phyloP scores from a whole-genome alignment of 1,140 invertebrate species.

The Anagrus nilaparvatae region DNA sequence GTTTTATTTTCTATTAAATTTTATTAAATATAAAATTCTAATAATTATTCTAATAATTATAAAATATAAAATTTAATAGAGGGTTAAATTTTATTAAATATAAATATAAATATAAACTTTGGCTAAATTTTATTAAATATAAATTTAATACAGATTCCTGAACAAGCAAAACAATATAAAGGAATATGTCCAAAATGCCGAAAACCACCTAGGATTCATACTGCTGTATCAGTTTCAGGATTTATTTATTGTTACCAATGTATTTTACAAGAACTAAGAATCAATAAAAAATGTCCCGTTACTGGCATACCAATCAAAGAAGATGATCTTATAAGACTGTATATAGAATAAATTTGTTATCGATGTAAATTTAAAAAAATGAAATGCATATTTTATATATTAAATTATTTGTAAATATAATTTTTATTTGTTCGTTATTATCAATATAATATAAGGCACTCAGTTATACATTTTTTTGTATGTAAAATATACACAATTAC shows the following conservation, averaged over 20 bases:
- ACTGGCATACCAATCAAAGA: constrained; percentile 52
- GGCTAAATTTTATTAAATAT: constrained; percentile 6
- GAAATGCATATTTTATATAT: not conserved
- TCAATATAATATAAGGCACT: too few relatives aligned
- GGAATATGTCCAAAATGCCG: constrained; percentile 57
- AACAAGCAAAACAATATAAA: constrained; percentile 31
- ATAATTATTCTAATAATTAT: too few relatives aligned
- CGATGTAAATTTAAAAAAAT: too few relatives aligned
- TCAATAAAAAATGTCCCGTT: constrained; percentile 50
- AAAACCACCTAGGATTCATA: constrained; percentile 52
- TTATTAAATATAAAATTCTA: too few relatives aligned
- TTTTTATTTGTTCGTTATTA: not conserved
- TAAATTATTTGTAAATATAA: not conserved
- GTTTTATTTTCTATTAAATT: too few relatives aligned
- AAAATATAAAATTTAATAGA: constrained; percentile 3
- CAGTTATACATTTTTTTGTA: too few relatives aligned
- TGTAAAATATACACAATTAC: too few relatives aligned
- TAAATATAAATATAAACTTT: not conserved
- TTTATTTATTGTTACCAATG: constrained; percentile 65
- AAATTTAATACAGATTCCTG: constrained; percentile 33
- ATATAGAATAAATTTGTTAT: constrained; percentile 61
- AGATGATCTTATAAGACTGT: constrained; percentile 52
- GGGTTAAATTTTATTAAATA: constrained; percentile 1
- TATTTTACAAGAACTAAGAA: constrained; percentile 49
- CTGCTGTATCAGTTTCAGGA: constrained; percentile 60